These are phyloP conservation scores for Leptatherina wallacei DNA, from an alignment of 2,797 vertebrate genomes.

Conservation along the genomic window DNA sequence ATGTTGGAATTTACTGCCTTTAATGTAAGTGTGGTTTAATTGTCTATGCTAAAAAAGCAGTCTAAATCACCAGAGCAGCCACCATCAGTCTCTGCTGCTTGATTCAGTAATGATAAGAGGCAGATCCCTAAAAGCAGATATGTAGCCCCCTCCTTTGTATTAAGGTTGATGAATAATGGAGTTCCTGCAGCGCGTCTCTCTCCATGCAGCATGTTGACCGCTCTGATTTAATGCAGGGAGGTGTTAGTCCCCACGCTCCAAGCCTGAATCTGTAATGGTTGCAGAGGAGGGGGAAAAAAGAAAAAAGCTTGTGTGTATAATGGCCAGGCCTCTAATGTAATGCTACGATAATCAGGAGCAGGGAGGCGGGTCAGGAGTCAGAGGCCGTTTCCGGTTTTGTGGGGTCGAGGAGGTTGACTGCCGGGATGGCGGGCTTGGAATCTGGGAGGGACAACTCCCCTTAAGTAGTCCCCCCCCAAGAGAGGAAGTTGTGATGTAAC, in stretches of 20 bases:
- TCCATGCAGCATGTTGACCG: slow-evolving; percentile 42
- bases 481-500: slow-evolving; percentile 69
- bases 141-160: slow-evolving; percentile 42
- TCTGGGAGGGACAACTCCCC: slow-evolving; percentile 46
- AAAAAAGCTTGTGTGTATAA: slow-evolving; percentile 61
- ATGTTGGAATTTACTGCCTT: not conserved
- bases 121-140: slow-evolving; percentile 17
- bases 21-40: not conserved
- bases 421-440: slow-evolving; percentile 36
- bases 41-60: no score
- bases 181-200: slow-evolving; percentile 38
- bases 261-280: slow-evolving; percentile 72
- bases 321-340: slow-evolving; percentile 66
- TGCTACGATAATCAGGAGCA: slow-evolving; percentile 67
- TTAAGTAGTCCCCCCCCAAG: slow-evolving; percentile 32
- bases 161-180: slow-evolving; percentile 74
- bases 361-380: slow-evolving; percentile 19
- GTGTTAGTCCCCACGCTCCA: slow-evolving; percentile 55
- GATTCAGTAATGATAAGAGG: slow-evolving; percentile 14
- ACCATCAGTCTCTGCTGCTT: slow-evolving; percentile 18
- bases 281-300: slow-evolving; percentile 13
- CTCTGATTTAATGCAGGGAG: slow-evolving; percentile 68
- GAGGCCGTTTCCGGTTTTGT: slow-evolving; percentile 48
- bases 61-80: not conserved
- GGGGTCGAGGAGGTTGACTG: slow-evolving; percentile 41